Conservation (phyloP, 2,888 invertebrate species). For the Augochlorella aurata region DNA sequence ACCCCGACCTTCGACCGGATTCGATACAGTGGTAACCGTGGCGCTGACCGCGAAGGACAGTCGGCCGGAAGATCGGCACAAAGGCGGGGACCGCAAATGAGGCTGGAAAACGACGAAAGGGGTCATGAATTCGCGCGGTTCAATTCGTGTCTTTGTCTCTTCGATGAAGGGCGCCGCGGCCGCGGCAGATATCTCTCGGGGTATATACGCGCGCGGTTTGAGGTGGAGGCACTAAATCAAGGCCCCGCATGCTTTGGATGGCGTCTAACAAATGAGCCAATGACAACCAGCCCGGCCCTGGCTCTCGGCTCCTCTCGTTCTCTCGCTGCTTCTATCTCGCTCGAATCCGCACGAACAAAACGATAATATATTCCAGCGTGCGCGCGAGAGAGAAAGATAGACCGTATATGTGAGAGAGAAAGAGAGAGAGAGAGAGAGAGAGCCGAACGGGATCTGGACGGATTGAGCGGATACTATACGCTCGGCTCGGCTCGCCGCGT, state of each 20-base stretch:
- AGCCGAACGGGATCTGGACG: conserved; percentile 69
- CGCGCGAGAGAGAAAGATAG: conserved; percentile 38
- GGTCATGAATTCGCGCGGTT: conserved; percentile 74
- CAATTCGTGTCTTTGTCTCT: conserved; percentile 78
- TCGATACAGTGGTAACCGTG: not conserved
- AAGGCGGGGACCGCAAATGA: conserved; percentile 25
- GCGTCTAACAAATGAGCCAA: conserved; percentile 82
- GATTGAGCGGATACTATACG: conserved; percentile 68
- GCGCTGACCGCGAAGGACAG: conserved; percentile 1
- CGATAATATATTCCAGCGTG: conserved; percentile 80
- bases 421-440: conserved; percentile 36
- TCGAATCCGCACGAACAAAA: conserved; percentile 78
- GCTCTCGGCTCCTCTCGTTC: conserved; percentile 67
- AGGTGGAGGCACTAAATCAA: conserved; percentile 82
- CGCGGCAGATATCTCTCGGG: conserved; percentile 71
- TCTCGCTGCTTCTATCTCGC: conserved; percentile 64
- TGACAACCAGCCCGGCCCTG: conserved; percentile 80
- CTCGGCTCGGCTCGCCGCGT: conserved; percentile 35
- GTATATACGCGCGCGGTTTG: conserved; percentile 69
- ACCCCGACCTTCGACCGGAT: not conserved
- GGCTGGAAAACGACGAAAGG: conserved; percentile 53
- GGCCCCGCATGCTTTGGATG: conserved; percentile 82
- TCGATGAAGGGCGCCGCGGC: conserved; percentile 75
- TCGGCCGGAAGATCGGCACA: not conserved
- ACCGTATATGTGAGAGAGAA: not conserved